Evolutionary conservation across 1,140 invertebrate species (phyloP).

Genomic region (Arion vulgaris): DNA sequence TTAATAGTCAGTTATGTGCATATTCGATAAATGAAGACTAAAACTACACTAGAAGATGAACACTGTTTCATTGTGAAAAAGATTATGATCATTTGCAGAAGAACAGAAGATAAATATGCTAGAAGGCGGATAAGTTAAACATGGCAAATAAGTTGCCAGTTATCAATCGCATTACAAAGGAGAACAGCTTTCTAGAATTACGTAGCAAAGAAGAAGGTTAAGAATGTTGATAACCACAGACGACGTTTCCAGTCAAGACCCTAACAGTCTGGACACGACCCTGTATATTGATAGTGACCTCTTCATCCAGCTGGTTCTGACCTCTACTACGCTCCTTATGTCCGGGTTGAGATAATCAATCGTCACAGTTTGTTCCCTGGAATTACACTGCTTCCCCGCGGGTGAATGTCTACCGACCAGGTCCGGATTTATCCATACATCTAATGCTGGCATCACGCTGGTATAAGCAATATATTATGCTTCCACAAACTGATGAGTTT

Average conservation of each 20-base stretch:
- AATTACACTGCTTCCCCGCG: not conserved
- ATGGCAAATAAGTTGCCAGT: no score
- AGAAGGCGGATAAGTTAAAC: no score
- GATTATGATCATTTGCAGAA: no score
- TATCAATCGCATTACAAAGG: no score
- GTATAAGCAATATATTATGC: not conserved
- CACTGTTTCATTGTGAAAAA: no score
- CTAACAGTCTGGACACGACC: not conserved
- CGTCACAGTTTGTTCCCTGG: constrained; percentile 29
- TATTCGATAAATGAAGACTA: no score
- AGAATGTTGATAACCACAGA: not conserved
- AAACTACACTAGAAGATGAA: no score
- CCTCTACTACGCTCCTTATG: not conserved
- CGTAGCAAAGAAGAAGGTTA: no score
- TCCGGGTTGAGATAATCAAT: constrained; percentile 11
- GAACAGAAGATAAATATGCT: no score
- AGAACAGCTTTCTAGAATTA: no score
- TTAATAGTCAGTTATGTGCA: no score
- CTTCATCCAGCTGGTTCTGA: not conserved
- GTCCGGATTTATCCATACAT: constrained; percentile 1
- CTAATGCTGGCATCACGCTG: constrained; percentile 7
- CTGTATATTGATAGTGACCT: not conserved
- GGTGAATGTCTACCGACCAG: not conserved
- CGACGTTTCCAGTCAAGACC: not conserved
- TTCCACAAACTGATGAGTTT: not conserved